A percentile compares a stretch with the other conserved stretches of the same genome.
Conservation (phyloP, 2,888 invertebrate genomes). For the Orchestes rusci region DNA sequence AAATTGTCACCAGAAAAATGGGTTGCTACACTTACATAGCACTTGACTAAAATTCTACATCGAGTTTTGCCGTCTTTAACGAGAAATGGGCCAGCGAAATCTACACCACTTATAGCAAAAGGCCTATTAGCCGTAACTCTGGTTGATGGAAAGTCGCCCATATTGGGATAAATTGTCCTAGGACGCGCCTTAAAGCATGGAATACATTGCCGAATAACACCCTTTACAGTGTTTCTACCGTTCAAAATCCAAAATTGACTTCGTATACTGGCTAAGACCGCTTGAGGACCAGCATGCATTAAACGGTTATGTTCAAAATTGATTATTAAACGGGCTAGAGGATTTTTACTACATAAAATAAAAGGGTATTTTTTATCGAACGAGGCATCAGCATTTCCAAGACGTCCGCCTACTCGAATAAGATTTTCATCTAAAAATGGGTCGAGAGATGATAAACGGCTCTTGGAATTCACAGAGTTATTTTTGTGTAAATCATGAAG, state of each 20-base stretch:
- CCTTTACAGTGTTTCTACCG: conserved; percentile 5
- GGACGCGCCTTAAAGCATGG: conserved; percentile 7
- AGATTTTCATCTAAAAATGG: neutral
- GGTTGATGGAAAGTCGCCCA: conserved; percentile 4
- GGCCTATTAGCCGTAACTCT: conserved; percentile 3
- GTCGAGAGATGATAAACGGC: neutral
- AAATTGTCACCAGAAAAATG: too few relatives aligned
- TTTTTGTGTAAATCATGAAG: too few relatives aligned
- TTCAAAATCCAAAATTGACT: conserved; percentile 10
- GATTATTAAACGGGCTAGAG: conserved; percentile 1
- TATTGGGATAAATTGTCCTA: conserved; percentile 3
- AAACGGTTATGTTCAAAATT: neutral
- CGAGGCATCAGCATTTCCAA: neutral
- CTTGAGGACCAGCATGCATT: conserved; percentile 5
- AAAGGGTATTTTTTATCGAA: conserved; percentile 1
- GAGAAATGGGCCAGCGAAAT: conserved; percentile 6
- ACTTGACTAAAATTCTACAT: too few relatives aligned
- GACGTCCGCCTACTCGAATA: conserved; percentile 4
- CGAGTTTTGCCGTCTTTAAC: conserved; percentile 8
- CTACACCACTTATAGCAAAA: conserved; percentile 6
- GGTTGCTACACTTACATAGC: too few relatives aligned
- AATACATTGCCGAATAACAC: conserved; percentile 1
- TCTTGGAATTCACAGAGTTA: too few relatives aligned
- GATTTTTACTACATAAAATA: conserved; percentile 2
- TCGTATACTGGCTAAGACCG: conserved; percentile 6